Evolutionary conservation across 2,113 vertebrate species (phyloP).

Genomic region (Picathartes gymnocephalus): DNA sequence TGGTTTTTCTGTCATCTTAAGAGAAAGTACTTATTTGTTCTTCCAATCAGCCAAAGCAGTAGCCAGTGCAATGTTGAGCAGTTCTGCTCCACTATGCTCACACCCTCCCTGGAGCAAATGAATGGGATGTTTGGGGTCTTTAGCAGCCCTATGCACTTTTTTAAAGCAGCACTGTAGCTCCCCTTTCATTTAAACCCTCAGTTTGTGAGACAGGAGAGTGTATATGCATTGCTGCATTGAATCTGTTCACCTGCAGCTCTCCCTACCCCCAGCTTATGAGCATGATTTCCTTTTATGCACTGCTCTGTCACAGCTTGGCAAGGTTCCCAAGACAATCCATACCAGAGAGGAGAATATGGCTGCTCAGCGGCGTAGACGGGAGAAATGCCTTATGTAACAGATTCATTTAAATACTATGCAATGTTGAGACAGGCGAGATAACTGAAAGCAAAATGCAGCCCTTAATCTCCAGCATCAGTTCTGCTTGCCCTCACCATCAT

Average conservation of each 20-base stretch:
- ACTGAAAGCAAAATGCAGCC: slow-evolving; percentile 29
- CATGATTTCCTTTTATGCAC: slow-evolving; percentile 41
- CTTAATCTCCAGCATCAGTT: slow-evolving; percentile 31
- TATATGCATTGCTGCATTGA: background rate
- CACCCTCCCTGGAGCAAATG: background rate
- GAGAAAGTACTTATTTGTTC: background rate
- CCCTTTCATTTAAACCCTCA: background rate
- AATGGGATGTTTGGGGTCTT: background rate
- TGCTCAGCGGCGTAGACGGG: background rate
- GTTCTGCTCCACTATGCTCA: background rate
- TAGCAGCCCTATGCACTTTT: background rate
- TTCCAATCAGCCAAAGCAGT: background rate
- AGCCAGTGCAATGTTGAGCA: background rate
- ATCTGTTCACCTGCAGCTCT: slow-evolving; percentile 42
- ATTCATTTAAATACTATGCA: slow-evolving; percentile 24
- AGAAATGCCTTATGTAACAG: slow-evolving; percentile 14
- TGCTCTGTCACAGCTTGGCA: slow-evolving; percentile 58
- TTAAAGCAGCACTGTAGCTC: background rate
- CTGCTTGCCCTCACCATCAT: background rate
- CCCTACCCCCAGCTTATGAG: slow-evolving; percentile 29
- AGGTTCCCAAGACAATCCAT: slow-evolving; percentile 49
- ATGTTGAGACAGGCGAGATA: background rate
- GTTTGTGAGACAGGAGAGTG: background rate
- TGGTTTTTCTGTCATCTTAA: background rate
- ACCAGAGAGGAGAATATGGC: slow-evolving; percentile 45